Conservation (phyloP, 2,113 vertebrate genomes). For the Pseudopodoces humilis region DNA sequence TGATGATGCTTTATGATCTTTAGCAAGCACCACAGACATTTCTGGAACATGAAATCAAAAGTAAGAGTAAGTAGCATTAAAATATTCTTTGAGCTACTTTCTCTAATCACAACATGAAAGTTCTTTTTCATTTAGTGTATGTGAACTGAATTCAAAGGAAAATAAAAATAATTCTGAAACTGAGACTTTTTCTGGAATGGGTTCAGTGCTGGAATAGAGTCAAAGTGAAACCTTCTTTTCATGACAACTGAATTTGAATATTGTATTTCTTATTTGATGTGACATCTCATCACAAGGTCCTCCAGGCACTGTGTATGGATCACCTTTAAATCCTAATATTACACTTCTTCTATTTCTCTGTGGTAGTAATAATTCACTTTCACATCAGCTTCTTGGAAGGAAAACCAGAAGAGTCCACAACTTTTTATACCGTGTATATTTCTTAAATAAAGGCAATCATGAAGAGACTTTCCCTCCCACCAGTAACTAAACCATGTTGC, state of each 20-base stretch:
- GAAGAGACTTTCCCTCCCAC: not conserved
- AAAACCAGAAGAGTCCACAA: not conserved
- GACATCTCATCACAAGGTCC: slow-evolving; percentile 22
- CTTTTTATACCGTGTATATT: not conserved
- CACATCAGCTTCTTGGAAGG: not conserved
- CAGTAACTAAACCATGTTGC: not conserved
- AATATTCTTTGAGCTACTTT: slow-evolving; percentile 44
- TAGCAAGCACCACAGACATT: slow-evolving; percentile 58
- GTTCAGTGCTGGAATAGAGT: slow-evolving; percentile 2
- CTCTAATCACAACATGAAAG: slow-evolving; percentile 28
- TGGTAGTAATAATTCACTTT: not conserved
- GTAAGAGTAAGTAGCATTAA: slow-evolving; percentile 58
- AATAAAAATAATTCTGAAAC: slow-evolving; percentile 17
- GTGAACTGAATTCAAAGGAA: slow-evolving; percentile 16
- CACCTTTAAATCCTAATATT: not conserved
- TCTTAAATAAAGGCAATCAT: not conserved
- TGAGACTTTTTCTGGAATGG: not conserved
- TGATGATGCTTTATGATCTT: slow-evolving; percentile 66
- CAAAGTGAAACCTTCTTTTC: slow-evolving; percentile 17
- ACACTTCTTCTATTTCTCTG: not conserved
- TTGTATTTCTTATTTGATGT: slow-evolving; percentile 23
- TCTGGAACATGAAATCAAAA: slow-evolving; percentile 61
- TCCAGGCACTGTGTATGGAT: not conserved
- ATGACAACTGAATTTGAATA: slow-evolving; percentile 28
- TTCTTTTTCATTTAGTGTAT: slow-evolving; percentile 16